A percentile compares a stretch with the other conserved stretches of the same genome.
phyloP scores from a whole-genome alignment of 2,113 vertebrate genomes.

The Columba janthina region DNA sequence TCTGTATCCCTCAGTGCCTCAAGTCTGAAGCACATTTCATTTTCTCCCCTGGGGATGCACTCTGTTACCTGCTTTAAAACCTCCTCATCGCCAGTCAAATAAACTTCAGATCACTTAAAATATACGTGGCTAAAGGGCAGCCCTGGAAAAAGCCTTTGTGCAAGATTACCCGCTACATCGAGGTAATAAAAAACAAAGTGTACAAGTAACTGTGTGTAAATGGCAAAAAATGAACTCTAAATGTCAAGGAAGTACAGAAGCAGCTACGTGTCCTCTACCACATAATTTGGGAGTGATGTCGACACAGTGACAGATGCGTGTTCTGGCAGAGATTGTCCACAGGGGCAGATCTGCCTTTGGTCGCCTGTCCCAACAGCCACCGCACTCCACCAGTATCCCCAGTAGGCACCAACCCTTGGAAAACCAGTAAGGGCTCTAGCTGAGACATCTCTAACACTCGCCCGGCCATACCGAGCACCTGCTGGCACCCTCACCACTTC shows the following conservation, averaged over 20 bases:
- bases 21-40: neutral
- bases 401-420: rapidly evolving
- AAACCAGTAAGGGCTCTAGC: rapidly evolving
- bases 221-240: neutral
- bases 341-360: neutral
- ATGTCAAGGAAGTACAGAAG: neutral
- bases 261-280: neutral
- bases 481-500: rapidly evolving
- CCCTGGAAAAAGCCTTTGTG: neutral
- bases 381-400: neutral
- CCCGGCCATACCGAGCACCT: neutral
- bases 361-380: rapidly evolving
- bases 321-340: neutral
- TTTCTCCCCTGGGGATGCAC: neutral
- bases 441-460: too few relatives aligned
- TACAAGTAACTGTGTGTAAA: neutral
- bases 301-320: rapidly evolving
- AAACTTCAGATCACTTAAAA: neutral
- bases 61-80: neutral
- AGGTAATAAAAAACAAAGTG: neutral
- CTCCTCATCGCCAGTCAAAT: neutral
- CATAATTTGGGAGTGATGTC: neutral
- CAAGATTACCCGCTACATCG: neutral
- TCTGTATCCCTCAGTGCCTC: neutral
- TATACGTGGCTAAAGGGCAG: neutral